These are phyloP conservation scores for Leptinotarsa tumamoca DNA, from an alignment of 2,888 invertebrate genomes.

Conservation along the genomic window DNA sequence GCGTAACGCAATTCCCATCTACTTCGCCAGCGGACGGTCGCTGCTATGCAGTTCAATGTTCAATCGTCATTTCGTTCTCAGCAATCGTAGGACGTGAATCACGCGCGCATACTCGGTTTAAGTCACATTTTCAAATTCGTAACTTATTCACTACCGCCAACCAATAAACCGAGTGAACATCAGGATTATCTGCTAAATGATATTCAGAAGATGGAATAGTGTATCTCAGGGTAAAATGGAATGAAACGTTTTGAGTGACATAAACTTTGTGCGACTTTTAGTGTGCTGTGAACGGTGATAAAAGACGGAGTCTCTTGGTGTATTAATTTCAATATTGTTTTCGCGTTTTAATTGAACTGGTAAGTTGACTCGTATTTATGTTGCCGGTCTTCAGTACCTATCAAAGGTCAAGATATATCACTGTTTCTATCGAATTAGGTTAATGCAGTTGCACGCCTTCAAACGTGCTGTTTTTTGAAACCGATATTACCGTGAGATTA, in stretches of 20 bases:
- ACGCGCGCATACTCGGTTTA: conserved; percentile 5
- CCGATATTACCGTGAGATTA: background rate
- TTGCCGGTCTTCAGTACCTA: conserved; percentile 3
- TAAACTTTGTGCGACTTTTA: conserved; percentile 3
- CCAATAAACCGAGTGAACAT: conserved; percentile 3
- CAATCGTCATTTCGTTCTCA: conserved; percentile 6
- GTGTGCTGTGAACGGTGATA: conserved; percentile 17
- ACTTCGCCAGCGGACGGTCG: background rate
- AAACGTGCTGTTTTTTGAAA: background rate
- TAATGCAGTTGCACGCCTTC: background rate
- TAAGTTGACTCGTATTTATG: conserved; percentile 5
- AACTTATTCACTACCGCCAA: background rate
- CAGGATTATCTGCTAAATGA: background rate
- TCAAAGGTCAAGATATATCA: background rate
- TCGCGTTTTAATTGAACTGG: conserved; percentile 11
- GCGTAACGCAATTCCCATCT: conserved; percentile 6
- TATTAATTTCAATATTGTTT: background rate
- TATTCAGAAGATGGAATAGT: conserved; percentile 13
- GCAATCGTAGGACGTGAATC: background rate
- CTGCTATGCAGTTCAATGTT: background rate
- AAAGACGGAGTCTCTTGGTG: conserved; percentile 19
- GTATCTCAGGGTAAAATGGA: conserved; percentile 2
- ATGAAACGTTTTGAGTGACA: conserved; percentile 5
- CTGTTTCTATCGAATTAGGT: background rate
- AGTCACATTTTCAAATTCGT: conserved; percentile 19